Percentiles rank a stretch among this genome's conserved stretches.
Conservation (phyloP, 2,797 vertebrate genomes). For the Cyprinodon diabolis region DNA sequence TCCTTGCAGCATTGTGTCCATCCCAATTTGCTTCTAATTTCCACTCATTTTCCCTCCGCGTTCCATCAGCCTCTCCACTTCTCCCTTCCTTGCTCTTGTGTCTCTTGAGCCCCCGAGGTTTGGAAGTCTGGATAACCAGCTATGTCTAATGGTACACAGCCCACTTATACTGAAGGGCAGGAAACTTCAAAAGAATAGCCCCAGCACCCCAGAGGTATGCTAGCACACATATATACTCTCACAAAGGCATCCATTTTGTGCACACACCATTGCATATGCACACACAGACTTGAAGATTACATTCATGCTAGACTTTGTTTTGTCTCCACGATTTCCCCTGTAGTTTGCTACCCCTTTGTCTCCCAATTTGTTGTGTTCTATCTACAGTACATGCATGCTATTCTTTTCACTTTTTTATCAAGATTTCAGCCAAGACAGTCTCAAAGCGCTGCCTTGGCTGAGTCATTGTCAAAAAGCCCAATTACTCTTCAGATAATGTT, state of each 20-base stretch:
- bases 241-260: conserved; percentile 22
- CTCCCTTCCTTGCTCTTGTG: conserved; percentile 52
- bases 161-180: conserved; percentile 73
- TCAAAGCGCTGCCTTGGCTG: conserved; percentile 45
- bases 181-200: conserved; percentile 79
- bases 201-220: conserved; percentile 65
- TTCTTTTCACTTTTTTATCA: conserved; percentile 52
- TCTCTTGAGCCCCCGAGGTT: conserved; percentile 67
- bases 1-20: conserved; percentile 41
- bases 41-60: conserved; percentile 35
- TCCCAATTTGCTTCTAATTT: conserved; percentile 53
- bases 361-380: conserved; percentile 71
- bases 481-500: conserved; percentile 48
- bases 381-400: conserved; percentile 63
- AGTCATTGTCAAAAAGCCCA: conserved; percentile 67
- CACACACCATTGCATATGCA: conserved; percentile 9
- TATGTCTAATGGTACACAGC: conserved; percentile 79
- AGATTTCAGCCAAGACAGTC: conserved; percentile 34
- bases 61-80: not conserved
- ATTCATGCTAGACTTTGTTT: conserved; percentile 73
- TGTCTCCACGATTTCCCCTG: conserved; percentile 47
- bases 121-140: conserved; percentile 72
- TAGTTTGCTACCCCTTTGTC: conserved; percentile 53
- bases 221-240: conserved; percentile 51
- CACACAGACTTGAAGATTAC: conserved; percentile 57